Base-by-base conservation (phyloP, 1,140 invertebrate genomes). In the Sarcophaga bullata region DNA sequence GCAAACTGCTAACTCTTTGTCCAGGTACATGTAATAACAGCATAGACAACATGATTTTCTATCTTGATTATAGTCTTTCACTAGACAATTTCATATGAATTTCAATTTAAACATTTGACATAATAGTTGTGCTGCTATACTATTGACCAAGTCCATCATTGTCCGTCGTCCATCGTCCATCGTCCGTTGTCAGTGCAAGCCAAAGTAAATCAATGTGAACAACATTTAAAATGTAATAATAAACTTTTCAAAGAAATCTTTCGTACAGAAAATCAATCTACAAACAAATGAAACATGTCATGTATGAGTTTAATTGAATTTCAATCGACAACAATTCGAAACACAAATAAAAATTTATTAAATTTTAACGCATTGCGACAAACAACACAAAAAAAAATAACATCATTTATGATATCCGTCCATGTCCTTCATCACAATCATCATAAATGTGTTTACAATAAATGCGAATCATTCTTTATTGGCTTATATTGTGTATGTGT, bases 291-390 rank as follows among this genome's bases (percentile, higher is more conserved):
- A 19, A 37, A 25, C 17, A 68, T 68, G 6, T 68, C 17, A 68
- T 68, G 62, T 68, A 19, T n/a, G n/a, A 68, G 17, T 68, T 68
- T 68, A 68, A 68, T 68, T 68, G 62, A 68, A 68, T 68, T 68
- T 19, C 62, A 68, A 25, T 68, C 8, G 25, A 37, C 25, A 19
- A n/a, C 13, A 52, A 52, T 52, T 52, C 13, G 50, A 9, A 68
- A n/a, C 19, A 19, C 62, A 68, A 19, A 68, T 19, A 68, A 68
- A 68, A 19, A 68, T 68, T 37, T 68, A 62, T n/a, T 62, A 62
- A 17, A n/a, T 62, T 62, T 68, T 49, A 76, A 78, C 75, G 75
- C 75, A 78, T 19, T 78, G 75, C 75, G 75, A 78, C 75, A 78
- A 78, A 78, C 25, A 37, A 52, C n/a, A 50, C 19, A 50, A 8